Percentiles rank a stretch among this genome's conserved stretches.
phyloP scores from a whole-genome alignment of 1,140 invertebrate genomes.

The Achatina immaculata region DNA sequence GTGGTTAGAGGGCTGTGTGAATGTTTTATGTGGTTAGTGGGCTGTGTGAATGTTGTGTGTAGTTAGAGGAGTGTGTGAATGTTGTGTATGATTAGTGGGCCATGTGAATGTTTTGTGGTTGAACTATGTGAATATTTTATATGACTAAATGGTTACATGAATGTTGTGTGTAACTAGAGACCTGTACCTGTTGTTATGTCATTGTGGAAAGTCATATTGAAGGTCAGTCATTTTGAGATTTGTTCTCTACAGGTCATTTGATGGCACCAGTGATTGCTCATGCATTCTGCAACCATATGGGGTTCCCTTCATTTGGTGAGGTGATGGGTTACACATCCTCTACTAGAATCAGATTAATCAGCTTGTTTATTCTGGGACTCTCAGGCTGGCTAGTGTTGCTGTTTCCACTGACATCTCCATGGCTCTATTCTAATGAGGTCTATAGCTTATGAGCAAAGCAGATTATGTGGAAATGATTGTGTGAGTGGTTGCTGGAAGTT shows the following conservation, averaged over 20 bases:
- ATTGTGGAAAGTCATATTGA: no score
- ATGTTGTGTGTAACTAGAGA: no score
- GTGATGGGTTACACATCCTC: slow-evolving; percentile 79
- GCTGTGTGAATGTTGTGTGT: no score
- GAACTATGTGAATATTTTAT: background rate
- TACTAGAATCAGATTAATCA: slow-evolving; percentile 75
- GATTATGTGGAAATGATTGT: no score
- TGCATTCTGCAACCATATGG: slow-evolving; percentile 96
- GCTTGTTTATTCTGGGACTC: slow-evolving; percentile 84
- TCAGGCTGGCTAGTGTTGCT: slow-evolving; percentile 83
- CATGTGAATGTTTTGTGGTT: background rate
- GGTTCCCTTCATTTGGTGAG: slow-evolving; percentile 89
- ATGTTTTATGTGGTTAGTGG: no score
- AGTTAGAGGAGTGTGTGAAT: no score
- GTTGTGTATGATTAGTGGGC: background rate
- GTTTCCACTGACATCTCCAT: slow-evolving; percentile 83
- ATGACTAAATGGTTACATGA: no score
- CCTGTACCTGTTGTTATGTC: no score
- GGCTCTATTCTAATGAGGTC: slow-evolving; percentile 79
- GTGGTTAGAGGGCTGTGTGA: no score
- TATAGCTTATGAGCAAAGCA: slow-evolving; percentile 50
- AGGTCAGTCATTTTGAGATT: no score
- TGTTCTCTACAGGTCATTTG: slow-evolving; percentile 81
- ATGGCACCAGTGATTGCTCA: slow-evolving; percentile 89
- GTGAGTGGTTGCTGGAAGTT: no score